A percentile compares a stretch with the other conserved stretches of the same genome.
phyloP scores from a whole-genome alignment of 2,113 vertebrate species.

The Excalfactoria chinensis region DNA sequence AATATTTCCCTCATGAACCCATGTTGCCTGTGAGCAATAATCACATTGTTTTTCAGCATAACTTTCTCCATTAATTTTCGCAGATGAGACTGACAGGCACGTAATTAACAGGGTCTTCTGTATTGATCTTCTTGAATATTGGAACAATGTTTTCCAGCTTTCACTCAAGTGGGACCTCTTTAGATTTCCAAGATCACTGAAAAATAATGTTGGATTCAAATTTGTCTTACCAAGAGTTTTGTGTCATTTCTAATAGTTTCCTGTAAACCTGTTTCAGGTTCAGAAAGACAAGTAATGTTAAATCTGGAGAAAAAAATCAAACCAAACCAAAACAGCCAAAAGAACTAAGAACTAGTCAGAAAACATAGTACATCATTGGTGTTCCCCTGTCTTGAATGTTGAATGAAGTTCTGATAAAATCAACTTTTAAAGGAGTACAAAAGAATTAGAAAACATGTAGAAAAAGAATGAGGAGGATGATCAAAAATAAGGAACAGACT shows the following conservation, averaged over 20 bases:
- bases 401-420: not conserved
- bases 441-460: not conserved
- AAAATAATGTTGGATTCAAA: not conserved
- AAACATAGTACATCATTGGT: not conserved
- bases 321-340: no score
- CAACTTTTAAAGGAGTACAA: not conserved
- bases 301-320: not conserved
- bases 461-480: not conserved
- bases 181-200: no score
- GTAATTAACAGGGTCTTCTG: no score
- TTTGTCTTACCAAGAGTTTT: not conserved
- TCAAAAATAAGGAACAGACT: not conserved
- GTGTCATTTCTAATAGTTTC: not conserved
- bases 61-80: no score
- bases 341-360: not conserved
- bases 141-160: no score
- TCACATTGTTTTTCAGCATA: no score
- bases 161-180: no score
- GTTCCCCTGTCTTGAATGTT: not conserved
- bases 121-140: no score
- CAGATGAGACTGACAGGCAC: no score
- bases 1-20: no score
- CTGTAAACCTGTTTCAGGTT: not conserved
- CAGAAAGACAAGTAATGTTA: not conserved
- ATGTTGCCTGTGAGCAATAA: no score